These are phyloP conservation scores for Acanthisitta chloris DNA, from an alignment of 2,113 vertebrate genomes.

Conservation along the genomic window DNA sequence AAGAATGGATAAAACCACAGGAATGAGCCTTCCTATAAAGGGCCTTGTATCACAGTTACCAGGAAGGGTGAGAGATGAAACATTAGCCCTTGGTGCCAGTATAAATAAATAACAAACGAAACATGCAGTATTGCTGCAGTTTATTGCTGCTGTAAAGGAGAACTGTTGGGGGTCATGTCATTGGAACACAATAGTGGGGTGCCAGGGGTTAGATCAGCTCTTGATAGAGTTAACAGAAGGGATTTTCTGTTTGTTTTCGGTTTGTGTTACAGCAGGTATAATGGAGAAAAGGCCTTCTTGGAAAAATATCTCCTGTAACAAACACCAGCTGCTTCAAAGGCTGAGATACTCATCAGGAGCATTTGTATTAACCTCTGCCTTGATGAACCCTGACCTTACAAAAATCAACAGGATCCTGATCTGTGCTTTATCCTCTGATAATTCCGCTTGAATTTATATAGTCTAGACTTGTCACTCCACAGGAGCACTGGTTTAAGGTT, in stretches of 20 bases:
- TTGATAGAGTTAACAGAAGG: background rate
- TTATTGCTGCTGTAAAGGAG: background rate
- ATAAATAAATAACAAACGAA: background rate
- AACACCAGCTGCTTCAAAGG: background rate
- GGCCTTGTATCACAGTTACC: slow-evolving; percentile 26
- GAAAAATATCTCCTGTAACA: background rate
- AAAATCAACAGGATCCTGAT: background rate
- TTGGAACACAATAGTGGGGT: background rate
- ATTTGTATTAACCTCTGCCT: background rate
- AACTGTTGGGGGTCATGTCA: background rate
- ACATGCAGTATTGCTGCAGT: background rate
- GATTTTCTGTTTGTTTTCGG: background rate
- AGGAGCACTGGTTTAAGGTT: background rate
- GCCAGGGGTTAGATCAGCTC: background rate
- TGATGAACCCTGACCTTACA: background rate
- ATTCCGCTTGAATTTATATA: background rate
- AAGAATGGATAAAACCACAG: slow-evolving; percentile 55
- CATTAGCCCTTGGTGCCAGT: background rate
- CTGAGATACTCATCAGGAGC: background rate
- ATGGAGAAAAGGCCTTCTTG: background rate
- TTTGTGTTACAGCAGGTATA: background rate
- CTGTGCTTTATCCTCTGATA: background rate
- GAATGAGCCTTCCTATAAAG: slow-evolving; percentile 29
- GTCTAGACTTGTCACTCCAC: background rate
- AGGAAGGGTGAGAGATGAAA: slow-evolving; percentile 49